Evolutionary conservation across 2,113 vertebrate species (phyloP).

Genomic region (Podocnemis expansa): DNA sequence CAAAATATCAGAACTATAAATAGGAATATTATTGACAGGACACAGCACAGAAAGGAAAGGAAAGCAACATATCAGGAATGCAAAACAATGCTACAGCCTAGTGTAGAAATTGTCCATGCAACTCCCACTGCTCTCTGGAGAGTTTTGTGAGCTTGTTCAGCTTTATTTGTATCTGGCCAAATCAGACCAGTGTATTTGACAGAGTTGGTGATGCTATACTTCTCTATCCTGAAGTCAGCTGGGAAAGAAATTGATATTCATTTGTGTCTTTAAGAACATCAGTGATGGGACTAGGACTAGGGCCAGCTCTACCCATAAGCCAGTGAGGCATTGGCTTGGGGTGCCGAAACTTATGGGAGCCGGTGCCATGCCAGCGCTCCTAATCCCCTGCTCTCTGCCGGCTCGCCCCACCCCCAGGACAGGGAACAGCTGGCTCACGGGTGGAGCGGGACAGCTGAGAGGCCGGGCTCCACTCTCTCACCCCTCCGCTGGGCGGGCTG

Average conservation of each 20-base stretch:
- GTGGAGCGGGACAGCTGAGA: too few species aligned
- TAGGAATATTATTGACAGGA: not conserved
- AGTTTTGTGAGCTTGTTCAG: slow-evolving; percentile 27
- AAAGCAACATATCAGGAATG: not conserved
- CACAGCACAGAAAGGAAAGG: not conserved
- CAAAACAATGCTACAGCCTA: not conserved
- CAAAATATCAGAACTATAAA: slow-evolving; percentile 5
- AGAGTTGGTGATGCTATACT: not conserved
- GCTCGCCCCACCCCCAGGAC: too few species aligned
- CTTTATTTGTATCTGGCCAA: slow-evolving; percentile 44
- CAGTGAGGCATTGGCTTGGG: too few species aligned
- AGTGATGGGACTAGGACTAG: not conserved
- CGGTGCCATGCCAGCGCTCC: too few species aligned
- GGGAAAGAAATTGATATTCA: not conserved
- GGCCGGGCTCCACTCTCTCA: too few species aligned
- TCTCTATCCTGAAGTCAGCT: not conserved
- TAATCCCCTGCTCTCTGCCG: too few species aligned
- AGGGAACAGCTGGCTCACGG: too few species aligned
- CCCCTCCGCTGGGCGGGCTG: too few species aligned
- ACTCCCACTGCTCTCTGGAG: not conserved
- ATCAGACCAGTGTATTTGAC: slow-evolving; percentile 1
- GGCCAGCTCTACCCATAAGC: too few species aligned
- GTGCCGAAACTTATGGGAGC: too few species aligned
- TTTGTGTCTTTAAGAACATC: not conserved
- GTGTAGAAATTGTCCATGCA: not conserved